These are phyloP conservation scores for Callosobruchus maculatus DNA, from an alignment of 2,888 invertebrate species.

Conservation along the genomic window DNA sequence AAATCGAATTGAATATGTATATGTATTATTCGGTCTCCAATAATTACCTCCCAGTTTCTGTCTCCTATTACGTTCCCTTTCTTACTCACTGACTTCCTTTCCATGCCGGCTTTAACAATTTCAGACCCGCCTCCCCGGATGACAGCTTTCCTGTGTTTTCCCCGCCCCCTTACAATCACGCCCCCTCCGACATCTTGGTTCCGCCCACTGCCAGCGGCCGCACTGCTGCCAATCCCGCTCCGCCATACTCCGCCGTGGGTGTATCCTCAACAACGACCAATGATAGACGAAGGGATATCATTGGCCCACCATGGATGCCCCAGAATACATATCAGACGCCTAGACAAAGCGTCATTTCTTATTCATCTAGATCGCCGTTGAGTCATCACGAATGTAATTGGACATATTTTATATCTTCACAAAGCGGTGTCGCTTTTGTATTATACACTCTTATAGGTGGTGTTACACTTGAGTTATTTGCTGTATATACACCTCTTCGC, in stretches of 20 bases:
- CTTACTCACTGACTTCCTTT: not conserved
- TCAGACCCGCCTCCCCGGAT: conserved; percentile 68
- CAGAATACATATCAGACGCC: conserved; percentile 53
- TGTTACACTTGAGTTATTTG: not conserved
- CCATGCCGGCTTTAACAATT: not conserved
- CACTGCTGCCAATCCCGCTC: conserved; percentile 40
- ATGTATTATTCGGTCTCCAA: not conserved
- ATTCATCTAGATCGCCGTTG: conserved; percentile 69
- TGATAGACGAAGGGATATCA: conserved; percentile 41
- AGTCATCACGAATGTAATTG: conserved; percentile 90
- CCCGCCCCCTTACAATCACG: conserved; percentile 65
- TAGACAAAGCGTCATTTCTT: conserved; percentile 72
- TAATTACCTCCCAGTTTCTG: not conserved
- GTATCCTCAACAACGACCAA: not conserved
- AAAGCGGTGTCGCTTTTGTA: not conserved
- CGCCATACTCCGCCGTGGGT: conserved; percentile 37
- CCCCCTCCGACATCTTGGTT: conserved; percentile 10
- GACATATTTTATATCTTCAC: conserved; percentile 9
- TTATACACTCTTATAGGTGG: not conserved
- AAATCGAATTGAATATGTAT: too few species aligned
- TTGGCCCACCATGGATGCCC: conserved; percentile 55
- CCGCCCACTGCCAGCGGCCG: not conserved
- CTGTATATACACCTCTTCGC: not conserved
- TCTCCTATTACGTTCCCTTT: not conserved
- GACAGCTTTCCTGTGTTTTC: conserved; percentile 84